Percentiles rank a stretch among this genome's conserved stretches.
Conservation (phyloP, 2,888 invertebrate genomes). For the Autographa pulchrina region DNA sequence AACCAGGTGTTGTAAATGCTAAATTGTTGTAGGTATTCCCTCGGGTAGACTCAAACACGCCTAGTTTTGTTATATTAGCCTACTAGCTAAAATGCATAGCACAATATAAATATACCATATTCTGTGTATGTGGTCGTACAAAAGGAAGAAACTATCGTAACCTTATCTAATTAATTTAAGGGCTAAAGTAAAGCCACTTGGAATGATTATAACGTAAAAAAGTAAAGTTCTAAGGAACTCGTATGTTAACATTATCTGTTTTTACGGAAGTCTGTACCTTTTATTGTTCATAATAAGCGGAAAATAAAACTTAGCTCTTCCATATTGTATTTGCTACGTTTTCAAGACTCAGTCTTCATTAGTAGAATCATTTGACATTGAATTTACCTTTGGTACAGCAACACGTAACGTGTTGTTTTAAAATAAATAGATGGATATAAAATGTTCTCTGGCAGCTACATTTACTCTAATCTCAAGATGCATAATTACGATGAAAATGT, state of each 20-base stretch:
- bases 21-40: conserved; percentile 32
- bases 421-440: too few species aligned
- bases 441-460: too few species aligned
- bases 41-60: conserved; percentile 31
- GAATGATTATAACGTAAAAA: not conserved
- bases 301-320: too few species aligned
- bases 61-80: conserved; percentile 19
- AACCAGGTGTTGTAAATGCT: conserved; percentile 14
- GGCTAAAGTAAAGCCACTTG: not conserved
- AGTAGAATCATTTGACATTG: too few species aligned
- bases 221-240: not conserved
- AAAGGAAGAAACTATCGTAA: not conserved
- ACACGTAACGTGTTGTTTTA: too few species aligned
- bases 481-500: not conserved
- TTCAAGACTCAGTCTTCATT: too few species aligned
- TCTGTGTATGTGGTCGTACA: conserved; percentile 11
- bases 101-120: not conserved
- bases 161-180: not conserved
- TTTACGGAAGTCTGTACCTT: too few species aligned
- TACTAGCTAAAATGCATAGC: conserved; percentile 2
- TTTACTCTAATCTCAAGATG: not conserved
- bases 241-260: too few species aligned
- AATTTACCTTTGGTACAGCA: too few species aligned
- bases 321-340: too few species aligned
- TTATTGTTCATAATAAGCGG: too few species aligned